Evolutionary conservation across 2,888 invertebrate genomes (phyloP), one percentile per base, ranked within the genome.

Genomic region (Lasioglossum vierecki): DNA sequence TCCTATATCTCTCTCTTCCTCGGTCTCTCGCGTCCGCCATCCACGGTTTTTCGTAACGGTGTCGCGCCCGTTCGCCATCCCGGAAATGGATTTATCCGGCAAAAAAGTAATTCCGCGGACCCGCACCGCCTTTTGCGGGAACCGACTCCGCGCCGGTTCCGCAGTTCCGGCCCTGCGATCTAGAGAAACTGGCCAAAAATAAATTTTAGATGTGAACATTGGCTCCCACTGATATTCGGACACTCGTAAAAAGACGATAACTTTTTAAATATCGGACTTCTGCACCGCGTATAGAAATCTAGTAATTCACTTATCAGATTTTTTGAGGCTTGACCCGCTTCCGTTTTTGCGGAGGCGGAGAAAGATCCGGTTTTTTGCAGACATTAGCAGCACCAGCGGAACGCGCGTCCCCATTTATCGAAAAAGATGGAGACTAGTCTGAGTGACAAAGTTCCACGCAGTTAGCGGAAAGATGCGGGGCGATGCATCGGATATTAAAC

Each of bases 61-160:
- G 74, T 70, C 71, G 72, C 68, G 77, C 41, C 57, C 35, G 60
- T 41, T 49, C 74, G 71, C 79, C 77, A 70, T 74, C 57, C 83
- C 68, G 85, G 71, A 90, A 84, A 88, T 84, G 82, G 77, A 88
- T 82, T 90, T 85, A 78, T 82, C 70, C 60, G 44, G 80, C 39
- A 79, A 72, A 86, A 85, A 82, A 53, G 84, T 81, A 81, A 87
- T 88, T 84, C 78, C 70, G 71, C n/a, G 80, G 73, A 66, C 26
- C 76, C 49, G 68, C 53, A 68, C 68, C n/a, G 49, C 4, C 68
- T 39, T 39, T 68, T 2, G 39, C n/a, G 41, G 70, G n/a, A 11
- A 11, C 4, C n/a, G 41, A 39, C 39, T 39, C 9, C n/a, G 22
- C 39, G 68, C 9, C 41, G 35, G 70, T n/a, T 6, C 70, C 41